These are phyloP conservation scores for Palaemon carinicauda DNA, from an alignment of 1,140 invertebrate species.

Conservation along the genomic window DNA sequence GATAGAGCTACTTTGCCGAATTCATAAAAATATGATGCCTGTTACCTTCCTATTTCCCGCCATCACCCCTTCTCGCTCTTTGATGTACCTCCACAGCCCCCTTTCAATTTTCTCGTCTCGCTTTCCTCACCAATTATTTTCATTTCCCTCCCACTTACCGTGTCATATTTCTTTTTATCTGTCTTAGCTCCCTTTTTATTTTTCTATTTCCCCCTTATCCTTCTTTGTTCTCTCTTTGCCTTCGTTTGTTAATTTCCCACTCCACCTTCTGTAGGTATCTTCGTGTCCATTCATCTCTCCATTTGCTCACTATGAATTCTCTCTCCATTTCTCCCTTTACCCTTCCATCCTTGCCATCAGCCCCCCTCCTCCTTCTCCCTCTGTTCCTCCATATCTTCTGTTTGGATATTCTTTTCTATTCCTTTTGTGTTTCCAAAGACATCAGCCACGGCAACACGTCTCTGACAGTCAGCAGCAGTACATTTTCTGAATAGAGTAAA, in stretches of 20 bases:
- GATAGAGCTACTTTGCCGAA: no score
- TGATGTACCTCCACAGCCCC: background rate
- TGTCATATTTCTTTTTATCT: background rate
- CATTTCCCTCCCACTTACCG: background rate
- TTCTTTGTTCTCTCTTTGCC: background rate
- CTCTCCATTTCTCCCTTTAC: background rate
- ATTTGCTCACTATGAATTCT: no score
- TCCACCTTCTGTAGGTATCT: background rate
- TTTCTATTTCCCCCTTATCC: background rate
- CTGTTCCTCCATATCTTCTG: background rate
- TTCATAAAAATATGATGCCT: no score
- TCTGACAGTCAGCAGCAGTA: no score
- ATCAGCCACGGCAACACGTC: no score
- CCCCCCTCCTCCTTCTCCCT: background rate
- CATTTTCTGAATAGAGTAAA: no score
- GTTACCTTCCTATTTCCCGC: no score
- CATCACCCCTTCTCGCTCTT: background rate
- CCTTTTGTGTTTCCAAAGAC: background rate
- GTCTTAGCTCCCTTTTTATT: background rate
- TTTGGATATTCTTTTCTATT: background rate
- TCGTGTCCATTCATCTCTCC: no score
- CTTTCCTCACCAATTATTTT: background rate
- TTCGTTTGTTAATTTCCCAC: background rate
- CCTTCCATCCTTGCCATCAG: background rate
- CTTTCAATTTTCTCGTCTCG: background rate